Conservation (phyloP, 2,888 invertebrate species). For the Nemotelus pantherinus region DNA sequence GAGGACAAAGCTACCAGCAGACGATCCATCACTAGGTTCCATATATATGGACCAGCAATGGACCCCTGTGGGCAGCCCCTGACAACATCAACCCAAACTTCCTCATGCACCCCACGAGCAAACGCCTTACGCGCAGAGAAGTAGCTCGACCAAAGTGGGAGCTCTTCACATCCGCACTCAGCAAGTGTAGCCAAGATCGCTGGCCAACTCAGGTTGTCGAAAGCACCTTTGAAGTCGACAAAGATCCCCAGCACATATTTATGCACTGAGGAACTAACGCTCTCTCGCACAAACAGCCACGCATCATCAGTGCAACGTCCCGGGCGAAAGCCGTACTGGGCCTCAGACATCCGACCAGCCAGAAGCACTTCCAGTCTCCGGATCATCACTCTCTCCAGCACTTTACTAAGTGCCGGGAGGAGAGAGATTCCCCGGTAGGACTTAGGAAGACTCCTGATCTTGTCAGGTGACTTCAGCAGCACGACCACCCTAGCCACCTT, state of each 20-base stretch:
- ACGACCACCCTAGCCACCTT: too few relatives aligned
- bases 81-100: neutral
- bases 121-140: neutral
- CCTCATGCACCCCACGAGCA: neutral
- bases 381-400: neutral
- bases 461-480: neutral
- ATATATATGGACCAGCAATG: slow-evolving; percentile 1
- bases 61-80: slow-evolving; percentile 17
- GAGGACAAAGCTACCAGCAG: neutral
- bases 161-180: neutral
- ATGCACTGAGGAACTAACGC: neutral
- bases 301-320: neutral
- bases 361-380: neutral
- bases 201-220: neutral
- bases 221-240: neutral
- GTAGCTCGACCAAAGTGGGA: neutral
- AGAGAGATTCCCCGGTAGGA: neutral
- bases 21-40: neutral
- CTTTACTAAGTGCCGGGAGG: too few relatives aligned
- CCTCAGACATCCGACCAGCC: neutral
- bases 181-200: neutral
- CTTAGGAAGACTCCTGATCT: neutral
- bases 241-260: neutral
- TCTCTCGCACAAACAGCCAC: neutral
- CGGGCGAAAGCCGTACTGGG: neutral